Percentiles rank a stretch among this genome's conserved stretches.
These are phyloP conservation scores for Myotis vivesi DNA, from an alignment of 2,797 vertebrate genomes.

Conservation along the genomic window DNA sequence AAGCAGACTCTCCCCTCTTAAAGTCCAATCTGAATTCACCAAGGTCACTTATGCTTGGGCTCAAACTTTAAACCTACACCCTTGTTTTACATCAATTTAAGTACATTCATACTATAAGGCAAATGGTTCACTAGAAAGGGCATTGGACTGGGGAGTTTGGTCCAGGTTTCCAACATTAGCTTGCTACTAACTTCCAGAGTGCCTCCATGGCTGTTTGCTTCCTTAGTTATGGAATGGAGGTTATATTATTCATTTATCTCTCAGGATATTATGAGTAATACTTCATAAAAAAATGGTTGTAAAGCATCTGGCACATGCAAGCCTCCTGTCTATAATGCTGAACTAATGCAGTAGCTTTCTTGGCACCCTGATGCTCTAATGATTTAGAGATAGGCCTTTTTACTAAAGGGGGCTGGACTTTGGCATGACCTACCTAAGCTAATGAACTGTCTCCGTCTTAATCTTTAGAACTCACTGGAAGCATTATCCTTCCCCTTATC, in stretches of 20 bases:
- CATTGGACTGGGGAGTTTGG: not conserved
- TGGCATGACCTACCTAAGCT: not conserved
- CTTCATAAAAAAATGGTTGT: conserved; percentile 63
- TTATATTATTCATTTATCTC: conserved; percentile 46
- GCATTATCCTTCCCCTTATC: not conserved
- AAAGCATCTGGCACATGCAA: conserved; percentile 54
- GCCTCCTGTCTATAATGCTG: conserved; percentile 34
- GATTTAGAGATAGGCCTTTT: conserved; percentile 45
- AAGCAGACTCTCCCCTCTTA: not conserved
- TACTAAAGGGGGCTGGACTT: conserved; percentile 3
- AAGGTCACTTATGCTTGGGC: not conserved
- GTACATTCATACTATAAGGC: not conserved
- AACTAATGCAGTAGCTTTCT: conserved; percentile 50
- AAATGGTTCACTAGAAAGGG: not conserved
- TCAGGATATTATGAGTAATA: conserved; percentile 41
- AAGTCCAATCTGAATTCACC: not conserved
- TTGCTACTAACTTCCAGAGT: not conserved
- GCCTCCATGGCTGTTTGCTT: not conserved
- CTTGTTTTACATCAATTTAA: not conserved
- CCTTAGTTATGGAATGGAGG: conserved; percentile 6
- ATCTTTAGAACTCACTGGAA: not conserved
- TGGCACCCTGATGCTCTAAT: conserved; percentile 31
- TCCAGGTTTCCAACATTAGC: not conserved
- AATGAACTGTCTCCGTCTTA: not conserved
- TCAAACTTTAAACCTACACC: not conserved